These are phyloP conservation scores for Bombyx mandarina DNA, from an alignment of 1,140 invertebrate genomes.

Conservation along the genomic window DNA sequence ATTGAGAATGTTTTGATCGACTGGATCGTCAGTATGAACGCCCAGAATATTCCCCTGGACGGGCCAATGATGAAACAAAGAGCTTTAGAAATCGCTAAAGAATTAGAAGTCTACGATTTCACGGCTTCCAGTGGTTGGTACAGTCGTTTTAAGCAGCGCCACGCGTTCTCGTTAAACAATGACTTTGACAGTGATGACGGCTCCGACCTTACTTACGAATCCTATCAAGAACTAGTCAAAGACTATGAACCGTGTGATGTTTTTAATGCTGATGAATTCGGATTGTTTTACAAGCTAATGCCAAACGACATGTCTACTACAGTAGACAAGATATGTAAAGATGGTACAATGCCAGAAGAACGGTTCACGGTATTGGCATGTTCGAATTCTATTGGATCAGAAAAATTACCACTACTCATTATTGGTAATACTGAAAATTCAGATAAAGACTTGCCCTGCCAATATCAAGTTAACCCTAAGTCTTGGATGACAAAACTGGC, in stretches of 20 bases:
- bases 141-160: slow-evolving; percentile 3
- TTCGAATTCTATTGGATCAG: slow-evolving; percentile 2
- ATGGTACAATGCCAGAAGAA: neutral
- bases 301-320: neutral
- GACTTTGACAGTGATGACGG: slow-evolving; percentile 1
- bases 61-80: slow-evolving; percentile 4
- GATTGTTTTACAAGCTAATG: slow-evolving; percentile 3
- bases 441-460: slow-evolving; percentile 1
- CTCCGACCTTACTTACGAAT: neutral
- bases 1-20: slow-evolving; percentile 4
- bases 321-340: slow-evolving; percentile 1
- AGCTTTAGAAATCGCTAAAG: slow-evolving; percentile 6
- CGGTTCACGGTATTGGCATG: slow-evolving; percentile 5
- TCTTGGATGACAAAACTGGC: slow-evolving; percentile 4
- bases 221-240: slow-evolving; percentile 4
- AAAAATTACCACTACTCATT: slow-evolving; percentile 5
- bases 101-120: slow-evolving; percentile 4
- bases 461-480: slow-evolving; percentile 2
- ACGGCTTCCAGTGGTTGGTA: slow-evolving; percentile 6
- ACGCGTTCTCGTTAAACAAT: neutral
- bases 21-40: slow-evolving; percentile 3
- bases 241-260: slow-evolving; percentile 4
- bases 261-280: slow-evolving; percentile 7
- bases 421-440: neutral
- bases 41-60: slow-evolving; percentile 1